Evolutionary conservation across 2,888 invertebrate species (phyloP), one percentile per base, ranked within the genome.

Genomic region (Zonitis immaculata): DNA sequence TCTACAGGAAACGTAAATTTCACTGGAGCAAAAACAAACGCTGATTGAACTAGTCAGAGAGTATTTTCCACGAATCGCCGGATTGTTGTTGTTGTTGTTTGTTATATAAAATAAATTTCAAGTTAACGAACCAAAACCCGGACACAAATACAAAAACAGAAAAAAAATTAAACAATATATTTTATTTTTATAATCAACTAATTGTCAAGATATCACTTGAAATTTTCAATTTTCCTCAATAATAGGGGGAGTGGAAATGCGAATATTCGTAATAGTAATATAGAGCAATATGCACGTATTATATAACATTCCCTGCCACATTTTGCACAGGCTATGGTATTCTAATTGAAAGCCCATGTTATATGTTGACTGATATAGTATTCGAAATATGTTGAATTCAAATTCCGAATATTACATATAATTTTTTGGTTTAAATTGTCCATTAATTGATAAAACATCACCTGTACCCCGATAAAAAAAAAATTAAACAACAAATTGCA

Each of bases 1-100:
- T 74, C 73, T 74, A 72, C 70, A 67, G 74, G 72, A 73, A 75
- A 76, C 74, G 73, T 73, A 74, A 73, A 74, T 73, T 69, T 73
- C 64, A 71, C 68, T 65, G 66, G 71, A 68, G 71, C 70, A 70
- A 71, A 71, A 71, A 70, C 71, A 66, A 69, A 70, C 67, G 67
- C 61, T 68, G 70, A 71, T 70, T 71, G 69, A 68, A 70, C 64
- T 60, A 54, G 64, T 62, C 62, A 53, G 54, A 56, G 54, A 5
- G 22, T 39, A 35, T 47, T 26, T 18, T 43, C 47, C 32, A 22
- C 43, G 27, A 25, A 26, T 20, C 42, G 9, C 44, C 43, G 42
- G 6, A 32, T 47, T 32, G 35, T 3, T 16, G 16, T 26, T 44
- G 9, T 44, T 25, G 26, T 11, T 18, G n/a, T n/a, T 12, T 28